Evolutionary conservation across 2,113 vertebrate species (phyloP).

Genomic region (Mormoops blainvillei): DNA sequence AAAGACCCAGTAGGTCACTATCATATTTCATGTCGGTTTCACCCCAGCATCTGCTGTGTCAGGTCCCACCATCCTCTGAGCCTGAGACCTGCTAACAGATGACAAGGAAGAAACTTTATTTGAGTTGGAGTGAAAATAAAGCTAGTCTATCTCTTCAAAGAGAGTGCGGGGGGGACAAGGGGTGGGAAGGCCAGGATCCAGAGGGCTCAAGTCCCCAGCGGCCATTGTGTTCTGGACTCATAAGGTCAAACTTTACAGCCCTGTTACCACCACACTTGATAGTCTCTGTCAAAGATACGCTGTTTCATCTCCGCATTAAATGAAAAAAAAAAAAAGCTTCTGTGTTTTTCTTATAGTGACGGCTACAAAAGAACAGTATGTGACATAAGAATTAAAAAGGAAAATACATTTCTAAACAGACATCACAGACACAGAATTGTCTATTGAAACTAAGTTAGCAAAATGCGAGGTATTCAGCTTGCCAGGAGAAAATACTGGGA

Average conservation of each 20-base stretch:
- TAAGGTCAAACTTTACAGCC: conserved; percentile 82
- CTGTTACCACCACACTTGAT: conserved; percentile 45
- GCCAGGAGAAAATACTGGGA: neutral
- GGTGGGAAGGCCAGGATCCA: conserved; percentile 9
- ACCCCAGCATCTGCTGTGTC: neutral
- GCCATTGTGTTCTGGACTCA: conserved; percentile 70
- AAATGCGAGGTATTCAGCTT: neutral
- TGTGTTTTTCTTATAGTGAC: conserved; percentile 25
- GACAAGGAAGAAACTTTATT: conserved; percentile 66
- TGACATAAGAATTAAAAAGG: neutral
- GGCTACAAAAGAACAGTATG: neutral
- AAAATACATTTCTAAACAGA: neutral
- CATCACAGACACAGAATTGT: accelerated
- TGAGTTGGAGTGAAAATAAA: conserved; percentile 68
- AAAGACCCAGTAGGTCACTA: neutral
- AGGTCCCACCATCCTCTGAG: conserved; percentile 14
- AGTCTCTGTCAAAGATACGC: conserved; percentile 51
- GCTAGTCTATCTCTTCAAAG: conserved; percentile 54
- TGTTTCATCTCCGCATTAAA: conserved; percentile 65
- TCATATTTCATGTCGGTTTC: neutral
- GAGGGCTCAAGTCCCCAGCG: conserved; percentile 34
- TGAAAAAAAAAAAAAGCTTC: neutral
- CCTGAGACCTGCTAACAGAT: neutral
- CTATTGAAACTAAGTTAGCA: neutral
- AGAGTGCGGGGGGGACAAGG: neutral